Base-by-base conservation (phyloP, 2,888 invertebrate species). In the Mythimna impura region DNA sequence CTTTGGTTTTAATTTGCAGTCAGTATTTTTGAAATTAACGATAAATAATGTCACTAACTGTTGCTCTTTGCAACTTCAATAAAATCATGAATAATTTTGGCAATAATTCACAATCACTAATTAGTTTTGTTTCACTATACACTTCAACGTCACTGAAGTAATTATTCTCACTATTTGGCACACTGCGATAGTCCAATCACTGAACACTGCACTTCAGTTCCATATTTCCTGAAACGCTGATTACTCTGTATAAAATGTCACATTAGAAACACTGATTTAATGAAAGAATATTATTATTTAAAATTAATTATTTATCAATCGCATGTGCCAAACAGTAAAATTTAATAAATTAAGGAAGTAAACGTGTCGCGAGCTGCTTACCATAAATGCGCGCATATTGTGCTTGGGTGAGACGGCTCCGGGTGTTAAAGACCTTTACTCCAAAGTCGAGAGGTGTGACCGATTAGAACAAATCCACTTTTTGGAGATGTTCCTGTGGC, bases 331-430 rank as follows among this genome's bases (percentile, higher is more conserved):
- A 93, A 91, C 90, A 91, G 89, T 85, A 85, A 17, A 80, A 84
- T 74, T 68, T 36, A 58, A 66, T 71, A 78, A 80, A 81, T 75
- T 50, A 81, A 83, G 75, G 76, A 79, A 77, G 66, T 78, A 75
- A 70, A 72, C 80, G 84, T 87, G 82, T 88, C 89, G 89, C 91
- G 81, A 89, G 90, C 91, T 84, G 94, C 96, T 96, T 94, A 96
- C 96, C 96, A 96, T 91, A 86, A 96, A 95, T 87, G 94, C 91
- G 87, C 96, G 95, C 96, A 96, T 96, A 91, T 93, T 95, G 91
- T 87, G 91, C 92, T 88, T 94, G 93, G 88, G 82, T 81, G 84
- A 76, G 84, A 86, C 88, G 88, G 83, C 80, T 76, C 76, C 82
- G 78, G 76, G 85, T 81, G 86, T 77, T 86, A 81, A 86, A 89